A percentile compares a stretch with the other conserved stretches of the same genome.
phyloP scores from a whole-genome alignment of 2,888 invertebrate species.

The Leptopilina drosophilae region DNA sequence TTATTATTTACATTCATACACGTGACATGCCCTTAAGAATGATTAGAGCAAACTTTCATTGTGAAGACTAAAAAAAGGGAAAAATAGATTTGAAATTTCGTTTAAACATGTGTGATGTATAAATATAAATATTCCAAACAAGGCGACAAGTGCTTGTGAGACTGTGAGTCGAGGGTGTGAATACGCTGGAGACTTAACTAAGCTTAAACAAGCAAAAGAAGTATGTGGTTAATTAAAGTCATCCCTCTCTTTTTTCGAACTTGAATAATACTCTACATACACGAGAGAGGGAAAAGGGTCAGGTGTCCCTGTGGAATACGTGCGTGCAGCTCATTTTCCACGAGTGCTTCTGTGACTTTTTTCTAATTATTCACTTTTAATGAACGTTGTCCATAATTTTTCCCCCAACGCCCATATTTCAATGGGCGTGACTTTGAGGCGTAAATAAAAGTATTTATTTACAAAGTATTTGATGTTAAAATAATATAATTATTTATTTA shows the following conservation, averaged over 20 bases:
- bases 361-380: constrained; percentile 20
- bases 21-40: too few species aligned
- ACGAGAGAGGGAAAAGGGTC: not conserved
- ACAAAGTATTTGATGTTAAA: too few species aligned
- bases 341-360: constrained; percentile 3
- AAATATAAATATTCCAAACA: constrained; percentile 1
- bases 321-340: constrained; percentile 22
- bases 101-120: not conserved
- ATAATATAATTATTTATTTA: too few species aligned
- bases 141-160: not conserved
- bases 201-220: constrained; percentile 32
- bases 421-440: too few species aligned
- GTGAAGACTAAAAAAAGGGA: not conserved
- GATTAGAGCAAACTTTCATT: not conserved
- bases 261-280: not conserved
- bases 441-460: too few species aligned
- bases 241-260: not conserved
- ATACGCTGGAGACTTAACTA: constrained; percentile 28
- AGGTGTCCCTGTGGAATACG: constrained; percentile 28
- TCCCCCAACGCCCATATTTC: not conserved
- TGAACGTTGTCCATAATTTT: not conserved
- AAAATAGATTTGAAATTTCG: constrained; percentile 5
- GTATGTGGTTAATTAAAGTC: constrained; percentile 35
- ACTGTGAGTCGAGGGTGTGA: constrained; percentile 12
- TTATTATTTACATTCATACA: too few species aligned